Base-by-base conservation (phyloP, 2,113 vertebrate genomes). In the Isurus oxyrinchus region DNA sequence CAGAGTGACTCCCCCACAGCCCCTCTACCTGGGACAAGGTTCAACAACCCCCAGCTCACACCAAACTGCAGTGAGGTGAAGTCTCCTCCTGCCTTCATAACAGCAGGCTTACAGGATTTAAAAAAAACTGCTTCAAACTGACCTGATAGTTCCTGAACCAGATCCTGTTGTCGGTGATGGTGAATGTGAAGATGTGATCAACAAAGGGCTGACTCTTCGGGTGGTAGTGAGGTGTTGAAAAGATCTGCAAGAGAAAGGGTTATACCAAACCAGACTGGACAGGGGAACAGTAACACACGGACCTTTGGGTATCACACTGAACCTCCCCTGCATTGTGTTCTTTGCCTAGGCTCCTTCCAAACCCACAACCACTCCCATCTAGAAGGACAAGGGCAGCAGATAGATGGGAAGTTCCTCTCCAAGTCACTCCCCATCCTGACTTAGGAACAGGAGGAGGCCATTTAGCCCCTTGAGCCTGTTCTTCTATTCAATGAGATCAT, bases 141-240 rank as follows among this genome's bases (percentile, higher is more conserved):
- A 99, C 99, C 98, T 99, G 99, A 96, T 99, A 99, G 97, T 99
- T 99, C 96, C 99, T 98, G 97, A 99, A 99, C 99, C 99, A 99
- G 97, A 99, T 99, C 97, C 99, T 98, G 96, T 99, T 98, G 40
- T 99, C 99, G 95, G 98, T 97, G 72, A 99, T 96, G 1, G 98
- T 98, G 97, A 99, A 99, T 0, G 98, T 99, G 97, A 99, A 98
- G 49, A 99, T 98, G 0, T 99, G 99, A 96, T 99, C 99, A 16
- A 99, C 99, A 97, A 99, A 99, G 0, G 99, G 99, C 88, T 99
- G 99, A 97, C 99, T 99, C 97, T 98, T 99, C 0, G 99, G 99
- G 96, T 99, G 99, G 97, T 99, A 99, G 19, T 97, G 98, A 0
- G 99, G 99, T 0, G 99, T 99, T 61, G 99, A 98, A 97, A 99